Base-by-base conservation (phyloP, 2,888 invertebrate genomes). In the Macrosiphum euphorbiae region DNA sequence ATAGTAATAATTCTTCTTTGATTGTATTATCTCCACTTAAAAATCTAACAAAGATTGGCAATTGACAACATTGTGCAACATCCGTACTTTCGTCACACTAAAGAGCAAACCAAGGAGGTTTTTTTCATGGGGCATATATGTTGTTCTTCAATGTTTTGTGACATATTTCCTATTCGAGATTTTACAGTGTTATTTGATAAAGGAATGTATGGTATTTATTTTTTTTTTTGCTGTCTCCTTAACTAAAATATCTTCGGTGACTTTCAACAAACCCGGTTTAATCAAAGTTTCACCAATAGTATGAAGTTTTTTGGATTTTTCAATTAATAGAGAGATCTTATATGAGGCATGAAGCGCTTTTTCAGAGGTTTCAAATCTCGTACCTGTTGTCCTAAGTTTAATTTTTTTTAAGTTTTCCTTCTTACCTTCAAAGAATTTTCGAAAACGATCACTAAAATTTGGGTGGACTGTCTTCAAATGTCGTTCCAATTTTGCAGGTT, bases 401-500 rank as follows among this genome's bases (percentile, higher is more conserved):
- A 91, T 93, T 85, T 94, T 93, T 67, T 92, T 94, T n/a, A 92
- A 92, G 92, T 91, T 92, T 58, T 92, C 55, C 58, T 61, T 58
- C 55, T 86, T 92, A 58, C 94, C 61, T 92, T 92, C 78, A 47
- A 94, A 94, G 10, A 92, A 94, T 92, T 92, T 67, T 92, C 85
- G 85, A 67, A 87, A 47, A n/a, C n/a, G n/a, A n/a, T n/a, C n/a
- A n/a, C n/a, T n/a, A n/a, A 92, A 94, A 47, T 84, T 84, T n/a
- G 93, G 94, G 92, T 94, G 94, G 41, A 92, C 87, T 58, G 94
- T 95, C 94, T 91, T 95, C 94, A 95, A 95, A 95, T 95, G 95
- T 95, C 95, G 95, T 88, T 95, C 94, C 78, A 95, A 94, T 94
- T 95, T 95, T 13, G 95, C 95, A 95, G 95, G 95, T 95, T 95